Base-by-base conservation (phyloP, 2,797 vertebrate genomes). In the Chrysocyon brachyurus region DNA sequence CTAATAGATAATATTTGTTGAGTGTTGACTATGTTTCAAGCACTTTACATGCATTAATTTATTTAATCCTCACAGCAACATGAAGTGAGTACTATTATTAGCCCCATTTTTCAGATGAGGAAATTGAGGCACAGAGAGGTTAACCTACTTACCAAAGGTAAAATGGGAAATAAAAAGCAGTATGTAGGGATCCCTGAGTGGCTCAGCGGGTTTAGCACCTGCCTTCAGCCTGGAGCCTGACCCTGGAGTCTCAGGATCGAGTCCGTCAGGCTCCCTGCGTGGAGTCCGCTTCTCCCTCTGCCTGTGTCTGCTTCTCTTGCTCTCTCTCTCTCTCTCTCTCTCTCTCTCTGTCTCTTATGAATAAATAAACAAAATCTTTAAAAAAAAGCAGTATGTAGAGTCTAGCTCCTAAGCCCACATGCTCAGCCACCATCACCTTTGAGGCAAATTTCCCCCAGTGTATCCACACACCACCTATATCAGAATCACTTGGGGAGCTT, bases 111-210 rank as follows among this genome's bases (percentile, higher is more conserved):
- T 33, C 56, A 88, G 24, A 85, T 94, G 49, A 91, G 56, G 31
- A 97, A 94, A 89, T 61, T 81, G 73, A 92, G 52, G 52, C 36
- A 92, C 40, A 82, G 77, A 59, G 52, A 54, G 16, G 15, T 73
- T 56, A 86, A 90, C 66, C 87, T 46, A 56, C 56, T 92, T 92
- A 61, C 56, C 75, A 94, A 73, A 92, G 46, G 12, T 90, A 57
- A 52, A n/a, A 36, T 54, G 87, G 61, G 54, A 68, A 75, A 92
- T 22, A 81, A 68, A 83, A 54, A 90, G 15, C 77, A 82, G 56
- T 24, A 85, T 81, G 78, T 68, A 91, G 54, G 40, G 40, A 46
- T 46, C 40, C 40, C 40, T 46, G 40, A 46, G 40, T 46, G 40
- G 40, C 40, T 46, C 40, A 46, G 40, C 6, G 1, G 40, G 40